A percentile compares a stretch with the other conserved stretches of the same genome.
Evolutionary conservation across 2,888 invertebrate genomes (phyloP).

Genomic region (Clepsis dumicolana): DNA sequence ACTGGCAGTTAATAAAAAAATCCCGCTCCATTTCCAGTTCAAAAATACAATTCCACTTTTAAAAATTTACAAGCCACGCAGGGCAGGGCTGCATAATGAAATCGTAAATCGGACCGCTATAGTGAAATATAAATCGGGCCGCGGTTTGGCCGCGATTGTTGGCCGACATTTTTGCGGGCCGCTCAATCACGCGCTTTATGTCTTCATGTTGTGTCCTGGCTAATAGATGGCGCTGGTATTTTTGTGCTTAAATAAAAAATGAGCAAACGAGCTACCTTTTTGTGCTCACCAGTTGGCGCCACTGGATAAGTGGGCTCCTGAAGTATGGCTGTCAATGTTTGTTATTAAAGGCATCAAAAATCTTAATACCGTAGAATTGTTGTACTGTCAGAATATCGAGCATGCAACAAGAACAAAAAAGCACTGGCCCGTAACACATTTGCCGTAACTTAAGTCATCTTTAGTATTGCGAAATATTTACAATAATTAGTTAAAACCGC

Average conservation of each 20-base stretch:
- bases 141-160: conserved; percentile 75
- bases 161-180: conserved; percentile 77
- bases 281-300: no score
- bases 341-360: no score
- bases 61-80: conserved; percentile 45
- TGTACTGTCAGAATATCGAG: no score
- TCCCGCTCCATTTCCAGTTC: conserved; percentile 19
- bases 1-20: conserved; percentile 23
- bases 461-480: no score
- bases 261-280: no score
- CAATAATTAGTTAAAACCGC: no score
- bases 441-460: no score
- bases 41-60: conserved; percentile 42
- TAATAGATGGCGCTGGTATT: conserved; percentile 32
- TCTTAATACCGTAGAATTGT: no score
- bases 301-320: no score
- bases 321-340: no score
- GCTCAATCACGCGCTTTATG: conserved; percentile 72
- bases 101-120: conserved; percentile 75
- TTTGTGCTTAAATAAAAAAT: not conserved
- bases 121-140: conserved; percentile 74
- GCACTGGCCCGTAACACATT: no score
- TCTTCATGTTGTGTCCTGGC: conserved; percentile 27
- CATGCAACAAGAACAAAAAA: no score
- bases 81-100: conserved; percentile 64